Base-by-base conservation (phyloP, 2,888 invertebrate species). In the Phyllotreta cruciferae region DNA sequence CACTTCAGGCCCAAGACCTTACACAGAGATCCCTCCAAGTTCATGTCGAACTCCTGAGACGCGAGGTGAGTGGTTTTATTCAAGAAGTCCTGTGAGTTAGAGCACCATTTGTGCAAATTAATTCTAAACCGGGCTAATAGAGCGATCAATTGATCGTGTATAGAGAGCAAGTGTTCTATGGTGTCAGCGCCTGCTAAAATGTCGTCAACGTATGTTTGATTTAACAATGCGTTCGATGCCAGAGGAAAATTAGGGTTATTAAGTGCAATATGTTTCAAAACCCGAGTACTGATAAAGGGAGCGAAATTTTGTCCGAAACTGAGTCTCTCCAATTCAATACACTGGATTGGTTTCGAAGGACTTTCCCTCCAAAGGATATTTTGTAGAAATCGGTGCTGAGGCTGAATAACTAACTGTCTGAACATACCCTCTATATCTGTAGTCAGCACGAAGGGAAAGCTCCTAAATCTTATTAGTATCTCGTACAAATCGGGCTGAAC, bases 401-500 rank as follows among this genome's bases (percentile, higher is more conserved):
- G 56, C 8, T 45, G 34, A 13, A 66, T 39, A 35, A 1, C 0
- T 2, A 64, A 13, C 42, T 55, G 60, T 8, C 60, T 10, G 37
- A 50, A 64, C 60, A 64, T 64, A 50, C 56, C 56, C 7, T 11
- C 10, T 10, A 62, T 56, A 47, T 61, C 61, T 1, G 45, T 6
- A 5, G 36, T 41, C 4, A 64, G 11, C 0, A 62, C 68, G 54
- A 57, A 55, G 63, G 11, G 66, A 11, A 36, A 53, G n/a, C 8
- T 41, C 52, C 47, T 42, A 44, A 56, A 64, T 37, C 61, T 50
- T 41, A 37, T 49, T 8, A 64, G 1, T 0, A 64, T 57, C 11
- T 63, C 58, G 41, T 61, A 66, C 3, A 66, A 9, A 39, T 63
- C 61, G 11, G 49, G 14, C 39, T 64, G 66, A n/a, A 56, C 64